phyloP scores from a whole-genome alignment of 2,113 vertebrate species.

The Oryzias curvinotus region DNA sequence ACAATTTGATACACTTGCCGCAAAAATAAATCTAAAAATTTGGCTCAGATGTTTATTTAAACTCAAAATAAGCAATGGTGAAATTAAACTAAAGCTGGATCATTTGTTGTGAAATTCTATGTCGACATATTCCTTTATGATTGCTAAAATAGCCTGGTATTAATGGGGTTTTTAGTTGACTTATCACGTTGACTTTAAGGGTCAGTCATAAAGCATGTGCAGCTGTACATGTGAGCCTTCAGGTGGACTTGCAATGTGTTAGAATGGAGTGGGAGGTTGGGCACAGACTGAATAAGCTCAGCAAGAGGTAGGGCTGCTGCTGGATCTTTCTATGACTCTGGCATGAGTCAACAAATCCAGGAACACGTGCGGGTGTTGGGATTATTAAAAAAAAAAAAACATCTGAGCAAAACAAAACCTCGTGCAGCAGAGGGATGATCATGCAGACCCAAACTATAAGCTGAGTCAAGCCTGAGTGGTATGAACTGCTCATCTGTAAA shows the following conservation, averaged over 20 bases:
- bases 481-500: neutral
- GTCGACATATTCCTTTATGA: neutral
- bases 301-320: conserved; percentile 47
- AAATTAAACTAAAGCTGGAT: too few relatives aligned
- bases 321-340: conserved; percentile 45
- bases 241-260: conserved; percentile 66
- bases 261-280: conserved; percentile 45
- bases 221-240: conserved; percentile 57
- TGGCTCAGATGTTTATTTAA: too few relatives aligned
- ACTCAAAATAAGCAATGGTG: too few relatives aligned
- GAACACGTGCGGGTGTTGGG: conserved; percentile 64
- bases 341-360: conserved; percentile 73
- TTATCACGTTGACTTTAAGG: neutral
- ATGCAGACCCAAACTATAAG: neutral
- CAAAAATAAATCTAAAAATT: too few relatives aligned
- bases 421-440: conserved; percentile 35
- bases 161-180: conserved; percentile 40
- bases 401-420: conserved; percentile 52
- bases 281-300: conserved; percentile 32
- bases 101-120: neutral
- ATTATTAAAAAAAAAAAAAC: conserved; percentile 59
- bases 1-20: neutral
- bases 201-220: conserved; percentile 41
- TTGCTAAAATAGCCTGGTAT: conserved; percentile 4
- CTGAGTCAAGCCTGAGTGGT: neutral